Evolutionary conservation across 1,140 invertebrate genomes (phyloP), one percentile per base, ranked within the genome.

Genomic region (Drosophila santomea): DNA sequence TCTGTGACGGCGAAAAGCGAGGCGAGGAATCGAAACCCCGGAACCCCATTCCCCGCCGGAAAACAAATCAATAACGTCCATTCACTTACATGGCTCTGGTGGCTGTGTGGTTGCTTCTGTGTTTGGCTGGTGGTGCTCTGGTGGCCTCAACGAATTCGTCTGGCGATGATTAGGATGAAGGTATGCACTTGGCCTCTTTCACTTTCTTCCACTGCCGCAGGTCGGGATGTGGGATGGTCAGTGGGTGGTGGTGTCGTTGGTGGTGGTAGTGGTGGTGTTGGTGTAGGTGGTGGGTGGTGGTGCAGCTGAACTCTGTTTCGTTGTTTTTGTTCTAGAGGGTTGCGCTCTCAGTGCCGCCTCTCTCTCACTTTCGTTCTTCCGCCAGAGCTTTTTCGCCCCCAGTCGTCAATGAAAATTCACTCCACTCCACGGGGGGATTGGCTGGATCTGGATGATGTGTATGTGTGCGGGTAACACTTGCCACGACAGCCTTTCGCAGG

Each of bases 401-500:
- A 64, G 50, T 52, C 50, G 74, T 89, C 84, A 89, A 89, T 89
- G 84, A 88, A 86, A 60, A 67, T 77, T 71, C 78, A 76, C 82
- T 85, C 41, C 60, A 44, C 78, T 66, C 68, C 73, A 48, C 59
- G 59, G 59, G 68, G 59, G 55, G 36, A 79, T 74, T 78, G 67
- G 57, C 74, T 81, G 55, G 80, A 57, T 68, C 73, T 63, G 38
- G 68, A 63, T 60, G 39, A 54, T 80, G 63, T 83, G 50, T 78
- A 61, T 88, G 63, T 89, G 79, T 84, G 75, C 60, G 82, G 74
- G 62, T 80, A 66, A 58, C 82, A 86, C 75, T 88, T 89, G 84
- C 83, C 83, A 88, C 83, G 83, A 88, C 79, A 75, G 76, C 82
- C 83, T 78, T 80, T 89, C 80, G 66, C 47, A 79, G 83, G 79